Evolutionary conservation across 2,113 vertebrate species (phyloP).

Genomic region (Cephalopterus ornatus): DNA sequence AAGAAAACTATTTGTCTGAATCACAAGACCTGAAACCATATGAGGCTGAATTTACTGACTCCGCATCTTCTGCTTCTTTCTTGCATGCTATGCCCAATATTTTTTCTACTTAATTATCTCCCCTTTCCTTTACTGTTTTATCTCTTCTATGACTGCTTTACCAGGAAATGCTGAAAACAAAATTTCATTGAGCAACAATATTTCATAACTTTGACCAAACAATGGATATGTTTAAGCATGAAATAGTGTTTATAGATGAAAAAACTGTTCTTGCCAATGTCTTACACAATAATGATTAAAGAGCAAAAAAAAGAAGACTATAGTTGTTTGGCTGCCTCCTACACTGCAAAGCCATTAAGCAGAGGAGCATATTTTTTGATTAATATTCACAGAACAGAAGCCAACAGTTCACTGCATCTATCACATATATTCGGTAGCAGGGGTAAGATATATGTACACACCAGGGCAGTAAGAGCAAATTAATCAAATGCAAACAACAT

Average conservation of each 20-base stretch:
- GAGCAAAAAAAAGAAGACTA: not conserved
- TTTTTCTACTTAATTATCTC: not conserved
- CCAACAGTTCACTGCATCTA: conserved; percentile 25
- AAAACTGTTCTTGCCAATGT: conserved; percentile 17
- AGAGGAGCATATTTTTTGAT: conserved; percentile 16
- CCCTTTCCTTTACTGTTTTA: not conserved
- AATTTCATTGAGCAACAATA: conserved; percentile 49
- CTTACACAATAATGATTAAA: conserved; percentile 56
- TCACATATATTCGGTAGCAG: not conserved
- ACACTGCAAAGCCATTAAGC: conserved; percentile 13
- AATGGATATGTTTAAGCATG: conserved; percentile 51
- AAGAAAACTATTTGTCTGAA: not conserved
- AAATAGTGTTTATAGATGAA: conserved; percentile 47
- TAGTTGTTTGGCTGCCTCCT: not conserved
- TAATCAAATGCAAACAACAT: conserved; percentile 5
- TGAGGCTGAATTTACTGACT: not conserved
- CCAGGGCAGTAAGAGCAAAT: not conserved
- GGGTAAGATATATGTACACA: not conserved
- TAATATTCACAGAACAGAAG: conserved; percentile 27
- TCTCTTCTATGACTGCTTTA: conserved; percentile 21
- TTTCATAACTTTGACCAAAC: conserved; percentile 62
- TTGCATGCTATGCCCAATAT: not conserved
- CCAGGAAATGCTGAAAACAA: conserved; percentile 55
- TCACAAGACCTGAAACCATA: not conserved
- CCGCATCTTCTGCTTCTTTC: not conserved